These are phyloP conservation scores for Dermatophagoides farinae DNA, from an alignment of 1,140 invertebrate genomes.

Conservation along the genomic window DNA sequence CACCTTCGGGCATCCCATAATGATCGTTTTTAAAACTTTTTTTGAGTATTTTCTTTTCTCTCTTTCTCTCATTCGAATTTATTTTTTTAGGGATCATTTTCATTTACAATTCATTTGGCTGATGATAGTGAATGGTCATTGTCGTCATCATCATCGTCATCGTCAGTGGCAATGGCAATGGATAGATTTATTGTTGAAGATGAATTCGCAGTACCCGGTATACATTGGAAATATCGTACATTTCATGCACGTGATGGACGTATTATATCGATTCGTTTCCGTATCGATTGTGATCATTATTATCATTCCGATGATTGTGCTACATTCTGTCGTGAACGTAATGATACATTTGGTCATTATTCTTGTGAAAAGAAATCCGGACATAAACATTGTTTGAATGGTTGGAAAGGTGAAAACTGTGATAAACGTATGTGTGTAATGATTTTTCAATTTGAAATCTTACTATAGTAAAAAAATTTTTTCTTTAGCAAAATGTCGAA, in stretches of 20 bases:
- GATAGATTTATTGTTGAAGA: conserved; percentile 5
- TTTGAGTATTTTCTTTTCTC: neutral
- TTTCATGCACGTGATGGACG: conserved; percentile 2
- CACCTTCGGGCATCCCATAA: too few relatives aligned
- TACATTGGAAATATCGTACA: conserved; percentile 3
- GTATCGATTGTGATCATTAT: conserved; percentile 65
- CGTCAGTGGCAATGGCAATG: neutral
- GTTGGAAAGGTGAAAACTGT: conserved; percentile 78
- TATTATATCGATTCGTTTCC: conserved; percentile 35
- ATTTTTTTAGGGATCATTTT: conserved; percentile 3
- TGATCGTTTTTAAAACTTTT: too few relatives aligned
- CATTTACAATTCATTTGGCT: neutral
- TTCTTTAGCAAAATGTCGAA: conserved; percentile 23
- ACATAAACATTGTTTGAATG: conserved; percentile 61
- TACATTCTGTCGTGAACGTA: conserved; percentile 62
- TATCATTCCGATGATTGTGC: conserved; percentile 82
- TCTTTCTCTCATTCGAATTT: neutral
- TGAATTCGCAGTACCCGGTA: conserved; percentile 1
- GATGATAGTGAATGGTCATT: neutral
- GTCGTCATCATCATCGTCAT: neutral
- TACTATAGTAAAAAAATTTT: neutral
- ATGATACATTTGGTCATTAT: conserved; percentile 84
- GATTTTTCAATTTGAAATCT: neutral
- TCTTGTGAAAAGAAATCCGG: conserved; percentile 54
- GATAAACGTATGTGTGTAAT: conserved; percentile 70